Percentiles rank a stretch among this genome's conserved stretches.
Evolutionary conservation across 92 coral and sea anemone genomes (phyloP).

Genomic region (Meandrina meandrites): DNA sequence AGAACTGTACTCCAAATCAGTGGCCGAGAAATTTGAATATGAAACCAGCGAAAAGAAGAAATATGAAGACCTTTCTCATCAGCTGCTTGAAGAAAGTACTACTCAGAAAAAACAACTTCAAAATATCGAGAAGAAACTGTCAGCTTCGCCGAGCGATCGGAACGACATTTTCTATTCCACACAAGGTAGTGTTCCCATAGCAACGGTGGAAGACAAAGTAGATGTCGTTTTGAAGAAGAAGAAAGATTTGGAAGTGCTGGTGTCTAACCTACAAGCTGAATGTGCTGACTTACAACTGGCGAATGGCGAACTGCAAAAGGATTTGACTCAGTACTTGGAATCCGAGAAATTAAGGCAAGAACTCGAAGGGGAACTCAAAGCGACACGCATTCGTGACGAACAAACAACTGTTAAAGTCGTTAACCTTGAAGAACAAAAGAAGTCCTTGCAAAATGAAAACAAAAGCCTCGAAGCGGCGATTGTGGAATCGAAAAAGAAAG

Average conservation of each 20-base stretch:
- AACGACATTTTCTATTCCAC: constrained; percentile 2
- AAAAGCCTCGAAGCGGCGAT: constrained; percentile 50
- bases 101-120: constrained; percentile 48
- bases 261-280: constrained; percentile 61
- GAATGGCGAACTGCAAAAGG: constrained; percentile 61
- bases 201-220: constrained; percentile 72
- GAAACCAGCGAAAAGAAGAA: constrained; percentile 65
- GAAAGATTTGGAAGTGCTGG: constrained; percentile 56
- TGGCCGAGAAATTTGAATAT: constrained; percentile 71
- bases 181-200: constrained; percentile 58
- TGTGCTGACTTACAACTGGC: constrained; percentile 43
- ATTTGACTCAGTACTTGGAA: constrained; percentile 34
- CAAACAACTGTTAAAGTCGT: constrained; percentile 30
- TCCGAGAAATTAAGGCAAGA: constrained; percentile 58
- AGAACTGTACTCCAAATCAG: constrained; percentile 78
- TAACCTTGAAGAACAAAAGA: constrained; percentile 58
- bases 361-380: constrained; percentile 52
- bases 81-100: constrained; percentile 53
- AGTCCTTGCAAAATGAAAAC: constrained; percentile 52
- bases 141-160: constrained; percentile 6
- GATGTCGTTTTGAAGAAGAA: constrained; percentile 59
- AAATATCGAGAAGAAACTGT: constrained; percentile 61
- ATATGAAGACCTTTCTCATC: constrained; percentile 43
- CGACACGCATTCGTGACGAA: constrained; percentile 48
- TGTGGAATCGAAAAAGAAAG: constrained; percentile 23